phyloP scores from a whole-genome alignment of 2,797 vertebrate genomes.

The Emydoidea blandingii region DNA sequence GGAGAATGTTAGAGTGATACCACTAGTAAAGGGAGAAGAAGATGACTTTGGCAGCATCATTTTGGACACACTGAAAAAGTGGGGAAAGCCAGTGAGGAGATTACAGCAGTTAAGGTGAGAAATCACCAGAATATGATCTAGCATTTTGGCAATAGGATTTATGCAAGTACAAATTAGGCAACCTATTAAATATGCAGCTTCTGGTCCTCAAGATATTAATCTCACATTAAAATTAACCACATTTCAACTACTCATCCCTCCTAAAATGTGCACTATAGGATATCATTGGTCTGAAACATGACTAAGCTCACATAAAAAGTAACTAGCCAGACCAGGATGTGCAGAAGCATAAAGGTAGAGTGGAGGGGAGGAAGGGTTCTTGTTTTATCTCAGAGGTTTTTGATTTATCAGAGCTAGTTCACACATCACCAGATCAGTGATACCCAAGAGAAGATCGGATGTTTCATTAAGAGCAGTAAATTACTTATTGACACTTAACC shows the following conservation, averaged over 20 bases:
- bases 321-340: not conserved
- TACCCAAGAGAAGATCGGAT: not conserved
- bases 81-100: fast-evolving
- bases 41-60: not conserved
- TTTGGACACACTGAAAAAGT: not conserved
- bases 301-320: not conserved
- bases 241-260: not conserved
- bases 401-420: not conserved
- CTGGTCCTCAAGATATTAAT: not conserved
- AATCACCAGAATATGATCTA: not conserved
- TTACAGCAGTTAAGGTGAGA: not conserved
- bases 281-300: not conserved
- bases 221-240: not conserved
- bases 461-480: not conserved
- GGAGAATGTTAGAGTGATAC: not conserved
- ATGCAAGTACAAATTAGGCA: not conserved
- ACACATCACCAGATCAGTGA: fast-evolving
- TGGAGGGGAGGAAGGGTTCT: fast-evolving
- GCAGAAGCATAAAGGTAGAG: not conserved
- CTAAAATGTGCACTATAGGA: not conserved
- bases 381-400: not conserved
- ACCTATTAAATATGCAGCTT: not conserved
- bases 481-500: not conserved
- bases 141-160: not conserved
- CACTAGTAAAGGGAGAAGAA: not conserved